Base-by-base conservation (phyloP, 2,113 vertebrate species). In the Coptodon bakossiorum region DNA sequence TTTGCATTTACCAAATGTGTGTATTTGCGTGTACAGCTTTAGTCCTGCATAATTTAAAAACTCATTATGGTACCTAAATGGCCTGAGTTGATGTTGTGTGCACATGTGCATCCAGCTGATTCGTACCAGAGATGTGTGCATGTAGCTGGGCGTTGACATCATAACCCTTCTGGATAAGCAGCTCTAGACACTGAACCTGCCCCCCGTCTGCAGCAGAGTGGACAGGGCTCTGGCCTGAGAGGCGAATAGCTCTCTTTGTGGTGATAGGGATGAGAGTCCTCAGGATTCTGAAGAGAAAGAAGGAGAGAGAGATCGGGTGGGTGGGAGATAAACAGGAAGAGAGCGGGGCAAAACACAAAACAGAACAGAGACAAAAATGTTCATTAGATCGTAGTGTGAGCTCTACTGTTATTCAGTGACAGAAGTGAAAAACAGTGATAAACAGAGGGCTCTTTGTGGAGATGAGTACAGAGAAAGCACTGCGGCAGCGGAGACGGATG, bases 151-250 rank as follows among this genome's bases (percentile, higher is more conserved):
- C 61, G 5, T 97, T 97, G 90, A 98, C 96, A 63, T 98, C 94
- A 73, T 97, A 98, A 27, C 91, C 96, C 43, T 88, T 96, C 87
- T 97, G 94, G 83, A 97, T 95, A 19, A 98, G 96, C 24, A 98
- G 96, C 85, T 97, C 90, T 12, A 99, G 94, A 88, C 97, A 98
- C 86, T 97, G 95, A 0, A 88, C 90, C 6, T 96, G 97, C 45
- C 98, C 97, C n/a, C 97, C 97, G 1, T 98, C 97, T 12, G 96
- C 96, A 29, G 97, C 97, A 2, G 97, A 98, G 87, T 98, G 97
- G 84, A 98, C 53, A 4, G 97, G 97, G 68, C 93, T 97, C 85
- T 97, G 95, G 4, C 96, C 97, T 6, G 97, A 97, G 87, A 95
- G 95, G 83, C 78, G 91, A 82, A 98, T 96, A 50, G 98, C 97